Evolutionary conservation across 2,888 invertebrate genomes (phyloP), one percentile per base, ranked within the genome.

Genomic region (Oxyteleia sp.): DNA sequence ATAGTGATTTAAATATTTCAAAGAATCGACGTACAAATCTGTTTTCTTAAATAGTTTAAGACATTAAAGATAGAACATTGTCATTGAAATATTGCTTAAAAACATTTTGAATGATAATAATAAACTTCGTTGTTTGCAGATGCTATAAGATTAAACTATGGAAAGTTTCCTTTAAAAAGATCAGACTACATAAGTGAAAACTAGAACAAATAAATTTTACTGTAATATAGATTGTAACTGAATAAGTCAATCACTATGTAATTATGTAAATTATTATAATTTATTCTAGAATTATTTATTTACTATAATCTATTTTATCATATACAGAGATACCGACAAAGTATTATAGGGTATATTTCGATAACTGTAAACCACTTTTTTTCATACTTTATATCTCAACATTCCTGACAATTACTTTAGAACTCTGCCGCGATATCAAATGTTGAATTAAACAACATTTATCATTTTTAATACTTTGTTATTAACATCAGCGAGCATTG

Each of bases 201-300:
- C 45, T 69, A 69, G 69, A 47, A 55, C 35, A 66, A 10, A 4
- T 2, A 29, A 45, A 45, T 45, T 69, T 69, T 55, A 55, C 15
- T 69, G 69, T 69, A 69, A 69, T 35, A 69, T 69, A 69, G 45
- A 69, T 11, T 57, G 47, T 69, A 69, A 55, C 20, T 55, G 49
- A 23, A 38, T 51, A 64, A 64, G 49, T 16, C 41, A 32, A 49
- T 20, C 13, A 2, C 13, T 11, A 49, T 49, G 35, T 64, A 47
- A 45, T 55, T 55, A 55, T 55, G 68, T 55, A 55, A 43, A 69
- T 69, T 26, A 57, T n/a, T 43, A 26, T 41, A 10, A 69, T 45
- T 69, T 69, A 55, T 45, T 29, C 16, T 32, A 32, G 13, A 38
- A 3, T 1, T 18, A 29, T 55, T 68, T 43, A 68, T 55, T 68